A percentile compares a stretch with the other conserved stretches of the same genome.
phyloP scores from a whole-genome alignment of 2,797 vertebrate species.

The Hapalemur alaotrensis region DNA sequence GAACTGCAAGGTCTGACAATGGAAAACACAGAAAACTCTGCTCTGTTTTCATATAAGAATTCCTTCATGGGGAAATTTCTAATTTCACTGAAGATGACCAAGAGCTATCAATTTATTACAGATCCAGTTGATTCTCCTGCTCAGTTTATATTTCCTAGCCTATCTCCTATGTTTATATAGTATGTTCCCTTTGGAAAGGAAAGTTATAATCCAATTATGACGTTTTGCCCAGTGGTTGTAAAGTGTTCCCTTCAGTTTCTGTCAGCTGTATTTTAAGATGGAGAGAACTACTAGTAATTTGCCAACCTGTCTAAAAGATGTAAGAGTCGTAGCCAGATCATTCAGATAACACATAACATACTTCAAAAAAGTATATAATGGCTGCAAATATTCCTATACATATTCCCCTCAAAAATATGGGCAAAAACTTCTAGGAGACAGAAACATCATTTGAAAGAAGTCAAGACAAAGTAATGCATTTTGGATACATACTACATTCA shows the following conservation, averaged over 20 bases:
- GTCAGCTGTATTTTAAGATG: constrained; percentile 26
- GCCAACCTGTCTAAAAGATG: background rate
- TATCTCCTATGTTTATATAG: constrained; percentile 23
- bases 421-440: constrained; percentile 15
- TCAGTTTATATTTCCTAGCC: background rate
- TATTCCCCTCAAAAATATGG: background rate
- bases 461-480: constrained; percentile 4
- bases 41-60: background rate
- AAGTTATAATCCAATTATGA: constrained; percentile 27
- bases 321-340: background rate
- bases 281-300: background rate
- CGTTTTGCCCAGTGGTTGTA: background rate
- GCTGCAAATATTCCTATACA: background rate
- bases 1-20: background rate
- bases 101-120: background rate
- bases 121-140: background rate
- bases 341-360: background rate
- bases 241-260: constrained; percentile 29
- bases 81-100: background rate
- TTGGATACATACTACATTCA: background rate
- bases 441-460: constrained; percentile 34
- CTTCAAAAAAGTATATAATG: background rate
- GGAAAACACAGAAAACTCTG: background rate
- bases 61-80: background rate
- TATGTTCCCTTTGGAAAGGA: constrained; percentile 13